Base-by-base conservation (phyloP, 2,888 invertebrate species). In the Drosophila macrospina region DNA sequence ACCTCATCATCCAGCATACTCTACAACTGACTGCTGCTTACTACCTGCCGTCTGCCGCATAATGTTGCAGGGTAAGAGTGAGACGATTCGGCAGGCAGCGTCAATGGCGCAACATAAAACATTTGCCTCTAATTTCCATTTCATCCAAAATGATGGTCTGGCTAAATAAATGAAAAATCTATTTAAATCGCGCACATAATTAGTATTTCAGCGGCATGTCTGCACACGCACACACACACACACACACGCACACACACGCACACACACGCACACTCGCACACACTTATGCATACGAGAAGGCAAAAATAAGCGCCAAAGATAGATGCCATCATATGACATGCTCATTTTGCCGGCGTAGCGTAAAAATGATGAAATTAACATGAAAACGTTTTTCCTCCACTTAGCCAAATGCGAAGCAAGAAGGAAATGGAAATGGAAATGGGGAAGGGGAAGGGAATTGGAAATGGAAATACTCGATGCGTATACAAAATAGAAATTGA, bases 111-210 rank as follows among this genome's bases (percentile, higher is more conserved):
- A 85, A 85, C 80, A 87, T 86, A 85, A 87, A 87, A 85, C 87
- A 85, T 85, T 85, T 87, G 85, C 87, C 79, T 81, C 71, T 77
- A 64, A 85, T 83, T 84, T 74, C 70, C 72, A 71, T 78, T 82
- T 80, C 75, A 78, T 81, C 64, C 67, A 76, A 86, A 86, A 77
- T 83, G 84, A 80, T 85, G 86, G 87, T 78, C 86, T 83, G 68
- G 82, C 86, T 85, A 85, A 85, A 85, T 85, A 86, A 86, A 86
- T 83, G 76, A 86, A 88, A 83, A 87, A 86, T 88, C 86, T 88
- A 86, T 86, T 86, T 86, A 86, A 86, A 86, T 86, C 85, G 83
- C 83, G 88, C 86, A 86, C 86, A 88, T 88, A 86, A 86, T 86
- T 86, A 88, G 88, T 88, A 85, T 86, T 86, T 86, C 88, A 86